These are phyloP conservation scores for Chaunax sp. DNA, from an alignment of 2,797 vertebrate species.

Conservation along the genomic window DNA sequence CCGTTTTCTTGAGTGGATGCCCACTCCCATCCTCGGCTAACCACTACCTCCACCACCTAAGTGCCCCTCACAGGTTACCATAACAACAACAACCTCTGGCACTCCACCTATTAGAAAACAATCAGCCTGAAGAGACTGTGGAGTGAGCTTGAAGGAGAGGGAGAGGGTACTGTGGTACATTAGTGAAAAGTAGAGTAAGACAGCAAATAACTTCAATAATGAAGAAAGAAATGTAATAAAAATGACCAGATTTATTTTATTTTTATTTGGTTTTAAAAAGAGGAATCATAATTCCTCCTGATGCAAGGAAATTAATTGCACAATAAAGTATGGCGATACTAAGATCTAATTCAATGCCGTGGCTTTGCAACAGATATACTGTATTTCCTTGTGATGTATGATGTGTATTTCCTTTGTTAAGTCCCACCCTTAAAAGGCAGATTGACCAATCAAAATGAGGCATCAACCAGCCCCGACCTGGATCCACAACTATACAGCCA, in stretches of 20 bases:
- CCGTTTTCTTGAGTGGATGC: slow-evolving; percentile 68
- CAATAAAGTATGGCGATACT: neutral
- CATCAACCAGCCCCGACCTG: too few relatives aligned
- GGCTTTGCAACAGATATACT: too few relatives aligned
- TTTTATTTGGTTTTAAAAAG: neutral
- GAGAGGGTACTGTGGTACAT: slow-evolving; percentile 26
- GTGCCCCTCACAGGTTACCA: slow-evolving; percentile 78
- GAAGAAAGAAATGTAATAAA: slow-evolving; percentile 23
- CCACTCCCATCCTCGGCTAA: slow-evolving; percentile 46
- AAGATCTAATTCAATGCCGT: too few relatives aligned
- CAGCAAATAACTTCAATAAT: slow-evolving; percentile 44
- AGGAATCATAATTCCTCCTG: neutral
- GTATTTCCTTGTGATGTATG: too few relatives aligned
- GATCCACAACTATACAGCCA: too few relatives aligned
- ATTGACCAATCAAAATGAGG: too few relatives aligned
- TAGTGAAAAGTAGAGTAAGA: slow-evolving; percentile 44
- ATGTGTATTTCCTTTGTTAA: too few relatives aligned
- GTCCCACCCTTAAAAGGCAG: too few relatives aligned
- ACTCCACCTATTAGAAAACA: slow-evolving; percentile 86
- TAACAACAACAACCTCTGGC: slow-evolving; percentile 84
- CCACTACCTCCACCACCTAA: slow-evolving; percentile 49
- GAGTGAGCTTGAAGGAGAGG: slow-evolving; percentile 47
- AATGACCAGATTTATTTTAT: neutral
- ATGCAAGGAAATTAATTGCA: neutral
- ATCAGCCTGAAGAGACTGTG: slow-evolving; percentile 76